phyloP scores from a whole-genome alignment of 2,888 invertebrate genomes.

The Calameuta pallipes region DNA sequence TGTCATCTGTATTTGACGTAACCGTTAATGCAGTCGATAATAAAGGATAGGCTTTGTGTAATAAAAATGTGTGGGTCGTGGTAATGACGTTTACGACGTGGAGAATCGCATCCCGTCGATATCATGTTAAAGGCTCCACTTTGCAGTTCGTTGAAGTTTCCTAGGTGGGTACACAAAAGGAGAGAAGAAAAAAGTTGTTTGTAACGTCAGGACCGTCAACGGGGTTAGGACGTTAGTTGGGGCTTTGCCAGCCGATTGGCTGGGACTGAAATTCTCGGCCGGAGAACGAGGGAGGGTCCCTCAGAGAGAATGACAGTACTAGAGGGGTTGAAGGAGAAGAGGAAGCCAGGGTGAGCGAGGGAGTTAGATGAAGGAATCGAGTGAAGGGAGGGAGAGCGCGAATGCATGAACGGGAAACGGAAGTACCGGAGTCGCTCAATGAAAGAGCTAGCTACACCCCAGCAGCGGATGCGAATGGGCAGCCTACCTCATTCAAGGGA shows the following conservation, averaged over 20 bases:
- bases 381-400: constrained; percentile 30
- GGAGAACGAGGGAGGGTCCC: neutral
- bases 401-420: constrained; percentile 56
- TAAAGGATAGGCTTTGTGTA: neutral
- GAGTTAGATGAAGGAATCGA: constrained; percentile 21
- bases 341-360: constrained; percentile 11
- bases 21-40: neutral
- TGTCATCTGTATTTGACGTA: neutral
- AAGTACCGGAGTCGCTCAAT: constrained; percentile 56
- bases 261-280: neutral
- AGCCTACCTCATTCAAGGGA: constrained; percentile 55
- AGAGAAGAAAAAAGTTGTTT: neutral
- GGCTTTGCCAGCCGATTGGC: neutral
- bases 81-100: neutral
- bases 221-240: neutral
- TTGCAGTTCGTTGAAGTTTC: neutral
- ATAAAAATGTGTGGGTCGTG: neutral
- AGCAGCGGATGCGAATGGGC: constrained; percentile 56
- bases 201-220: neutral
- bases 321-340: constrained; percentile 1
- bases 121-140: neutral
- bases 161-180: neutral
- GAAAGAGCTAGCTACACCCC: constrained; percentile 52
- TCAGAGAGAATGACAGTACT: neutral
- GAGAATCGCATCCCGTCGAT: neutral